Evolutionary conservation across 2,113 vertebrate genomes (phyloP).

Genomic region (Rhadina sibilatrix): DNA sequence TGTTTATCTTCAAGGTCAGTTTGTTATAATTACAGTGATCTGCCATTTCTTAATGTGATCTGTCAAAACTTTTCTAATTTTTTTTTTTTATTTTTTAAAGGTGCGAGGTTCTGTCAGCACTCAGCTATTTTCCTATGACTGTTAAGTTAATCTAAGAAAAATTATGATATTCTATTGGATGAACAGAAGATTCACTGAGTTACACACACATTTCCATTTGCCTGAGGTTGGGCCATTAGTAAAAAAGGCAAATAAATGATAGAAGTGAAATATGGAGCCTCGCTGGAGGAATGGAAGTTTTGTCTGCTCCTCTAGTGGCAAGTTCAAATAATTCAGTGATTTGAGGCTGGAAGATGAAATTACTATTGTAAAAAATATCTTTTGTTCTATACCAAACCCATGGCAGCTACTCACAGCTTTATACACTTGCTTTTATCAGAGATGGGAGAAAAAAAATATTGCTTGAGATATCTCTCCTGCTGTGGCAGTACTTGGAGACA

Average conservation of each 20-base stretch:
- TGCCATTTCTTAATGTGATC: slow-evolving; percentile 48
- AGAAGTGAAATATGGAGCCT: background rate
- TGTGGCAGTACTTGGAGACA: background rate
- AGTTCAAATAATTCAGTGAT: background rate
- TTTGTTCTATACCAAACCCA: background rate
- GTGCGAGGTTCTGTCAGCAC: background rate
- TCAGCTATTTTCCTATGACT: background rate
- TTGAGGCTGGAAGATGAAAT: background rate
- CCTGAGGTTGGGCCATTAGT: background rate
- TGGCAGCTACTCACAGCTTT: background rate
- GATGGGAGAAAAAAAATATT: background rate
- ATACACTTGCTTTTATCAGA: background rate
- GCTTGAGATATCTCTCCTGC: background rate
- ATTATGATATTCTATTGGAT: background rate
- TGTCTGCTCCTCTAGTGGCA: background rate
- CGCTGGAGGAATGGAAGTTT: background rate
- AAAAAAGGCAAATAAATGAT: background rate
- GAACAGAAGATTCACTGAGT: background rate
- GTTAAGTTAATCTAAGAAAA: background rate
- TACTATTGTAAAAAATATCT: background rate
- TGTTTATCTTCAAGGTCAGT: slow-evolving; percentile 54
- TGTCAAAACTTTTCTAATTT: background rate
- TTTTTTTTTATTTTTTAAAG: background rate
- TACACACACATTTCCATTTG: background rate
- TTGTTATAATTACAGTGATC: slow-evolving; percentile 53